Conservation (phyloP, 2,797 vertebrate species). For the Catamblyrhynchus diadema region DNA sequence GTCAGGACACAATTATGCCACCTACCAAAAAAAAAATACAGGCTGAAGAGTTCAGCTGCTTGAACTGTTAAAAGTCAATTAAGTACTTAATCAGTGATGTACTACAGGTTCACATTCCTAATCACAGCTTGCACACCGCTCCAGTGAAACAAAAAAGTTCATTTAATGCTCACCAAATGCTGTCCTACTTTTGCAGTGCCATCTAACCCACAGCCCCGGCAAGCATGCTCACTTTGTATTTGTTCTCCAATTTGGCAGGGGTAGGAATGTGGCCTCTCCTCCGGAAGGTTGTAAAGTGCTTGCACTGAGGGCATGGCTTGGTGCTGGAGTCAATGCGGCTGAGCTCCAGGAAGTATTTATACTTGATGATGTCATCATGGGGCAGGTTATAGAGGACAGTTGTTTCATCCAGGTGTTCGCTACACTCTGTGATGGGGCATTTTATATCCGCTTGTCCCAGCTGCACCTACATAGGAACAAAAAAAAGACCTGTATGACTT, state of each 20-base stretch:
- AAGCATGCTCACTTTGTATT: conserved; percentile 89
- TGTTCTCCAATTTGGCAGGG: conserved; percentile 87
- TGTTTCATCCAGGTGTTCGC: conserved; percentile 89
- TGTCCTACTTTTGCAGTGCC: conserved; percentile 22
- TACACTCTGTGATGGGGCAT: conserved; percentile 94
- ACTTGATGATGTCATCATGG: conserved; percentile 89
- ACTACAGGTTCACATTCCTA: conserved; percentile 20
- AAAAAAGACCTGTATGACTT: background rate
- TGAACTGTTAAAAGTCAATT: background rate
- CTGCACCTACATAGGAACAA: conserved; percentile 80
- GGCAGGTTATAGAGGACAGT: conserved; percentile 86
- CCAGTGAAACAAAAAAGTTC: conserved; percentile 43
- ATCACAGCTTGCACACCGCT: conserved; percentile 28
- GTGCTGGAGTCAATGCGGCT: conserved; percentile 93
- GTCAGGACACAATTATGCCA: background rate
- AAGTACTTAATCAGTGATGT: background rate
- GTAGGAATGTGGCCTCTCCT: conserved; percentile 81
- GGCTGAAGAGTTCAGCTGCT: background rate
- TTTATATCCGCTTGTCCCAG: conserved; percentile 86
- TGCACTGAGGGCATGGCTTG: conserved; percentile 97
- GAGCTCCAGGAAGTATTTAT: conserved; percentile 94
- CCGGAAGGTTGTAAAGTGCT: conserved; percentile 92
- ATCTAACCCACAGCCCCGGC: conserved; percentile 53
- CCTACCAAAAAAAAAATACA: background rate
- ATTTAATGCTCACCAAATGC: conserved; percentile 47